Percentiles rank a stretch among this genome's conserved stretches.
These are phyloP conservation scores for Pantala flavescens DNA, from an alignment of 1,140 invertebrate genomes.

Conservation along the genomic window DNA sequence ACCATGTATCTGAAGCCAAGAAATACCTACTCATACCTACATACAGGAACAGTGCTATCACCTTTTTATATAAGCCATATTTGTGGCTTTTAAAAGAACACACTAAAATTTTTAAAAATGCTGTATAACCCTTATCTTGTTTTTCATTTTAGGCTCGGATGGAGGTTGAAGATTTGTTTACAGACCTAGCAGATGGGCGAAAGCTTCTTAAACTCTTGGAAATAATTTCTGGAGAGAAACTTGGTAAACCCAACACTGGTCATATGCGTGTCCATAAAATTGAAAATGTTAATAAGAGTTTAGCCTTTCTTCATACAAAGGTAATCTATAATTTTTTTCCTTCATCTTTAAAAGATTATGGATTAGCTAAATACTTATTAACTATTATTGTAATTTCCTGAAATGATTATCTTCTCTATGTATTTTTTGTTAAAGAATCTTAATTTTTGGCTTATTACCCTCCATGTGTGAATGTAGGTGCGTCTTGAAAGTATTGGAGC, in stretches of 20 bases:
- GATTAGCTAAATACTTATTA: too few relatives aligned
- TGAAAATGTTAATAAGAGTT: conserved; percentile 97
- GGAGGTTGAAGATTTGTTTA: conserved; percentile 96
- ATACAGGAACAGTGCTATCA: too few relatives aligned
- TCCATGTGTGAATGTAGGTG: too few relatives aligned
- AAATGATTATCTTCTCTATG: neutral
- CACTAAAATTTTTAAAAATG: too few relatives aligned
- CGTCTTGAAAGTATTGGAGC: conserved; percentile 96
- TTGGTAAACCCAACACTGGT: conserved; percentile 93
- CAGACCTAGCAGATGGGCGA: conserved; percentile 89
- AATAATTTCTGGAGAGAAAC: conserved; percentile 96
- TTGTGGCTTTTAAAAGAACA: too few relatives aligned
- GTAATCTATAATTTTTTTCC: conserved; percentile 38
- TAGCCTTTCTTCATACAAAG: conserved; percentile 96
- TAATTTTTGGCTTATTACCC: too few relatives aligned
- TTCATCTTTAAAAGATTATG: neutral
- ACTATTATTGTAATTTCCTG: neutral
- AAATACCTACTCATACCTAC: too few relatives aligned
- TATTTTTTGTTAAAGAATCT: neutral
- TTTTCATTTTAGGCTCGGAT: conserved; percentile 57
- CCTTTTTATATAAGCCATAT: too few relatives aligned
- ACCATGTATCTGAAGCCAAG: too few relatives aligned
- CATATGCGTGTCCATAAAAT: conserved; percentile 98
- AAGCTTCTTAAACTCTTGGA: conserved; percentile 93
- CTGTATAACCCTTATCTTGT: too few relatives aligned